phyloP scores from a whole-genome alignment of 2,113 vertebrate species.

The Muntiacus reevesi region DNA sequence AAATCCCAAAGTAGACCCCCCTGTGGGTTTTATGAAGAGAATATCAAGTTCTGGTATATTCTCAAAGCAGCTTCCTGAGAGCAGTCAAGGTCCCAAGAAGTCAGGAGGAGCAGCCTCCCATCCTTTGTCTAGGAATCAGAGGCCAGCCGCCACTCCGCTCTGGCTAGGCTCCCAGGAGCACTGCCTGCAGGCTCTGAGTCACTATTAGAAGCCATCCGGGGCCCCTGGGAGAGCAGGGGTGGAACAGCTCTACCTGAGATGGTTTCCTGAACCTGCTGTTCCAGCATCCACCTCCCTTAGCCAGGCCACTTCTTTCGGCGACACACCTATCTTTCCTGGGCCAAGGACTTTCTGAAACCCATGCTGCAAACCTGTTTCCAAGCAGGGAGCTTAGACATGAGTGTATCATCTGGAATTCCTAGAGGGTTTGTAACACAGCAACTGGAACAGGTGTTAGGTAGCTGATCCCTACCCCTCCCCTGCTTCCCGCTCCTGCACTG shows the following conservation, averaged over 20 bases:
- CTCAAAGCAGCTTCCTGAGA: background rate
- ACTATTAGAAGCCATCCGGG: background rate
- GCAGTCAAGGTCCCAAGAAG: background rate
- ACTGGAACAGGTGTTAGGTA: background rate
- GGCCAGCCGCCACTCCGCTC: background rate
- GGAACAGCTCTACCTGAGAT: background rate
- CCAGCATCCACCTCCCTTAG: background rate
- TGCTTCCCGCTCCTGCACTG: background rate
- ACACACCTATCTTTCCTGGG: background rate
- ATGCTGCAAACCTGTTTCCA: background rate
- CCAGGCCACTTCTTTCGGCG: background rate
- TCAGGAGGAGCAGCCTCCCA: background rate
- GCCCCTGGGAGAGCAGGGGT: background rate
- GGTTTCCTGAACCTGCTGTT: background rate
- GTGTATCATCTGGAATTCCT: constrained; percentile 22
- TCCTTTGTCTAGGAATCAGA: background rate
- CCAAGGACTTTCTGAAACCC: background rate
- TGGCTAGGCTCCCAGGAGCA: background rate
- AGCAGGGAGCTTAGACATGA: background rate
- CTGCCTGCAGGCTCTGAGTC: background rate
- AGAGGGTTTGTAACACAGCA: constrained; percentile 6
- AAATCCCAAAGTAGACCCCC: background rate
- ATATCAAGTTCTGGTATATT: background rate
- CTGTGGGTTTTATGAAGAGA: background rate
- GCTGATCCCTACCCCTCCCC: background rate